Percentiles rank a stretch among this genome's conserved stretches.
Conservation (phyloP, 2,888 invertebrate species). For the Temnothorax rugatulus region DNA sequence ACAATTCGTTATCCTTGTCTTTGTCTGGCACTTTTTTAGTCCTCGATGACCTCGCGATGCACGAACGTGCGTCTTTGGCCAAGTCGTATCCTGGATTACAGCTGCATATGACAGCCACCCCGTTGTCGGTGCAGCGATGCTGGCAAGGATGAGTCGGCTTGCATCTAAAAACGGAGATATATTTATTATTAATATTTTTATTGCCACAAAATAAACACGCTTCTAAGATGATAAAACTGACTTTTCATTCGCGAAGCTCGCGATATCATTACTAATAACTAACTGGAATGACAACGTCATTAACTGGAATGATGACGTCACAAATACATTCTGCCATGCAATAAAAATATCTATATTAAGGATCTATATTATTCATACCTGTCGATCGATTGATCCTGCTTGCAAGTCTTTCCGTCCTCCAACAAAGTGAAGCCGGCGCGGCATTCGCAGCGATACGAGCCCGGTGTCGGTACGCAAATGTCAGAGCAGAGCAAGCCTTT, state of each 20-base stretch:
- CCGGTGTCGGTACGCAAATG: constrained; percentile 91
- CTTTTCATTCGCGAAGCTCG: not conserved
- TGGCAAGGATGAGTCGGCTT: constrained; percentile 90
- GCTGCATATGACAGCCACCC: constrained; percentile 90
- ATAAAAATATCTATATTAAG: not conserved
- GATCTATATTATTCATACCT: constrained; percentile 76
- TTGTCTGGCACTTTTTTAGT: constrained; percentile 30
- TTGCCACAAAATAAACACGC: not conserved
- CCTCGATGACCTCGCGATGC: constrained; percentile 85
- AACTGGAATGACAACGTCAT: not conserved
- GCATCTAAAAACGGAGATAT: constrained; percentile 86
- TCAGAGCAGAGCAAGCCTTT: constrained; percentile 91
- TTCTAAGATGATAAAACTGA: not conserved
- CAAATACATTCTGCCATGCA: not conserved
- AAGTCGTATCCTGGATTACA: constrained; percentile 91
- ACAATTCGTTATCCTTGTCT: constrained; percentile 72
- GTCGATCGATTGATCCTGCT: constrained; percentile 83
- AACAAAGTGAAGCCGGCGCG: constrained; percentile 90
- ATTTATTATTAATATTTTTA: not conserved
- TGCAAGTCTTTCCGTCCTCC: constrained; percentile 91
- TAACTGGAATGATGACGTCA: not conserved
- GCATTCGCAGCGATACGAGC: constrained; percentile 91
- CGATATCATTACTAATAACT: not conserved
- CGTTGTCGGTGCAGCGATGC: constrained; percentile 91
- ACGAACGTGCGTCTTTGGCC: constrained; percentile 89